A percentile compares a stretch with the other conserved stretches of the same genome.
phyloP scores from a whole-genome alignment of 1,140 invertebrate genomes.

The Psilanteris sp. region DNA sequence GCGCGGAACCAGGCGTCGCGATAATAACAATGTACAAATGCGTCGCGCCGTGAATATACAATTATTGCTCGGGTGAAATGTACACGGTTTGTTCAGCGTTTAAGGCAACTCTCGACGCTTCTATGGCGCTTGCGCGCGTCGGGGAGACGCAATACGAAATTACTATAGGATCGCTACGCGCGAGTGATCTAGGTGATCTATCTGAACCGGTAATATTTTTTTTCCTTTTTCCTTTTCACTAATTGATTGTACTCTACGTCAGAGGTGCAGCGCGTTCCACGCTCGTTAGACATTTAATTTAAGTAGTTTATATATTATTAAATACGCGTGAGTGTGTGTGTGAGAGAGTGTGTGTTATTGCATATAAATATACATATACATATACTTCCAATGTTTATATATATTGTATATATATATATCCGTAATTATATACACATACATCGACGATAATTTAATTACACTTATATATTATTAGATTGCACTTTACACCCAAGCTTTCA shows the following conservation, averaged over 20 bases:
- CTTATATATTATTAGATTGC: constrained; percentile 26
- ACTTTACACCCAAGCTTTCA: constrained; percentile 40
- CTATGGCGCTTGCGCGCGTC: constrained; percentile 8
- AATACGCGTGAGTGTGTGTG: constrained; percentile 16
- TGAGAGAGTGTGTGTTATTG: too few relatives aligned
- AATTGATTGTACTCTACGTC: constrained; percentile 77
- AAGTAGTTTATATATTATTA: constrained; percentile 32
- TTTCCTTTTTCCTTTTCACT: too few relatives aligned
- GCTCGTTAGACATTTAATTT: constrained; percentile 46
- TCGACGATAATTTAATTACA: background rate
- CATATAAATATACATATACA: constrained; percentile 15
- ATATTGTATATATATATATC: too few relatives aligned
- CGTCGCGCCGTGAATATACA: constrained; percentile 10
- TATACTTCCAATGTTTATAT: constrained; percentile 5
- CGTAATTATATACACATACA: constrained; percentile 3
- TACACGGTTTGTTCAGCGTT: constrained; percentile 19
- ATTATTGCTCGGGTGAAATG: constrained; percentile 19
- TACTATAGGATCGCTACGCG: constrained; percentile 27
- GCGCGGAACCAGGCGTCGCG: too few relatives aligned
- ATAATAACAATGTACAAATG: too few relatives aligned
- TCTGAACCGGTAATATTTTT: constrained; percentile 71
- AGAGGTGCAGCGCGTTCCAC: constrained; percentile 69
- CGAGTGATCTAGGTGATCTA: constrained; percentile 66
- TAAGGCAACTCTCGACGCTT: constrained; percentile 47
- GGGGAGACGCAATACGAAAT: constrained; percentile 19